Evolutionary conservation across 2,888 invertebrate genomes (phyloP), one percentile per base, ranked within the genome.

Genomic region (Mythimna ferrago): DNA sequence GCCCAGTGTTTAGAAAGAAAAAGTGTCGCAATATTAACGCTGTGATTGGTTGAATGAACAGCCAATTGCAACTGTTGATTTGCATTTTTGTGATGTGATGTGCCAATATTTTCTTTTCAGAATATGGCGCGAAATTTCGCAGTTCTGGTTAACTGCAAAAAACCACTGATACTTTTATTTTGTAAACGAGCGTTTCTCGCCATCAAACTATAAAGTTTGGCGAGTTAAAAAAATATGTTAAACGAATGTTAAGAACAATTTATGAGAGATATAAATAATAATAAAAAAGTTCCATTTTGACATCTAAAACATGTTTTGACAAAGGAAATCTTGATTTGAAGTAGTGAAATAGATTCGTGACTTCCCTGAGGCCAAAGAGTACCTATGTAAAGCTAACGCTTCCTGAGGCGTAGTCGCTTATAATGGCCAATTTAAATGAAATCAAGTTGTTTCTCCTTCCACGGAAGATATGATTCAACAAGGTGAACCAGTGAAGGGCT

Each of bases 401-500:
- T 26, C 26, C 26, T 32, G 19, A 10, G 16, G 4, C 10, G 1
- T 44, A 53, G 26, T 44, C n/a, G 41, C 2, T 5, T 53, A 53
- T 10, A 51, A 21, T 35, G 26, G 0, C n/a, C 48, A 21, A 64
- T 78, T 54, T 41, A 35, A 61, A 44, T 73, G 3, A 53, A 64
- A 60, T 73, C 14, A 53, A 80, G 61, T 63, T 21, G 76, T 44
- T 60, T 61, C 76, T 66, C 66, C n/a, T 64, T 35, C n/a, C 48
- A 53, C n/a, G 32, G 48, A 63, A 78, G 54, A 73, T 44, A 72
- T 74, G 58, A 56, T 64, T 64, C 51, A 51, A 21, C 35, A 76
- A 78, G 64, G 76, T 35, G 11, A 68, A 76, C 81, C 44, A 32
- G 78, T 78, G 78, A 81, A 78, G 81, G 77, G 67, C 32, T 75